Evolutionary conservation across 2,113 vertebrate genomes (phyloP), one percentile per base, ranked within the genome.

Genomic region (Numida meleagris): DNA sequence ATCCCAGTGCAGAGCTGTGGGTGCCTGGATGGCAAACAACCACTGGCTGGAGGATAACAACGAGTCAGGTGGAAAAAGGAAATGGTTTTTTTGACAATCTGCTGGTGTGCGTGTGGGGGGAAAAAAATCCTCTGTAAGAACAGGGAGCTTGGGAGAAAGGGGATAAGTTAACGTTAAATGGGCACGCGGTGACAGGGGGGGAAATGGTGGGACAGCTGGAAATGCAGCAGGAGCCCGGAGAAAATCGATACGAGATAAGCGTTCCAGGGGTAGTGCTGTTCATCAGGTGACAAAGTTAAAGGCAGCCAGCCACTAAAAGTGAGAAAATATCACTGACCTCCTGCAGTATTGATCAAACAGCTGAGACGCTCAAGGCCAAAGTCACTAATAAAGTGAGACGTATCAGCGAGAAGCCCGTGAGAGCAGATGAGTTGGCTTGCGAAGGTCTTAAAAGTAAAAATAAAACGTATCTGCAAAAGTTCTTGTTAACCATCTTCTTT

Each of bases 371-470:
- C 99, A 99, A 99, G 99, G 99, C 98, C 98, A 98, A 99, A 99
- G 98, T 98, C 99, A 99, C 99, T 99, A 99, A 99, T 99, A 99
- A 99, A 99, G 99, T 99, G 98, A 99, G 99, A 99, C 97, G 12
- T 98, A 99, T 98, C 98, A 98, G 98, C 98, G 82, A 91, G 96
- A 17, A 94, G 93, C 94, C 97, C 61, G 94, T 95, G 94, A 93
- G 97, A 97, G 94, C 94, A 94, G 97, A 97, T 96, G 78, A 80
- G 97, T 73, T 86, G 95, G 96, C 96, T 81, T 96, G 95, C 58
- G 96, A 98, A 98, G 97, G 98, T 97, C 97, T 98, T 97, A 94
- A 96, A 98, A 97, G 97, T 77, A 93, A 93, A 95, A 90, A 87
- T 86, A 95, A 93, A 96, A 94, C 45, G 65, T 96, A 97, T 97